Conservation (phyloP, 2,888 invertebrate genomes). For the Monochamus alternatus region DNA sequence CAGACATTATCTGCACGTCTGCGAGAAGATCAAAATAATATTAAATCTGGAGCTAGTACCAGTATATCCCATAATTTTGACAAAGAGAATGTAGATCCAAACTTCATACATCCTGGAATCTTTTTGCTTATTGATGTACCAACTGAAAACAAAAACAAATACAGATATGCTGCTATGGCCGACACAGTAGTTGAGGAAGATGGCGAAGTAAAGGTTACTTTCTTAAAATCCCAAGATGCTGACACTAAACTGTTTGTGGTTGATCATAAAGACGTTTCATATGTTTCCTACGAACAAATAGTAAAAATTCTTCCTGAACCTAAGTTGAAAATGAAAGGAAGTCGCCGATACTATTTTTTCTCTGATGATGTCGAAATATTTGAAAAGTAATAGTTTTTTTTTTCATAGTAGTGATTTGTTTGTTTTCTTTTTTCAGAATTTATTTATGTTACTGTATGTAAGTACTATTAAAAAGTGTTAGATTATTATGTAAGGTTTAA, state of each 20-base stretch:
- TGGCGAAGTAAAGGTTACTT: slow-evolving; percentile 21
- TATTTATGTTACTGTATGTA: slow-evolving; percentile 7
- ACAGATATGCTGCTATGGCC: slow-evolving; percentile 21
- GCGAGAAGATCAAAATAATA: slow-evolving; percentile 3
- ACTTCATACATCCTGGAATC: slow-evolving; percentile 23
- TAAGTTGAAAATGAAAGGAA: slow-evolving; percentile 5
- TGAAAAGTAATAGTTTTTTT: slow-evolving; percentile 5
- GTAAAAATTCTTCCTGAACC: slow-evolving; percentile 17
- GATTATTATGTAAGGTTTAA: not conserved
- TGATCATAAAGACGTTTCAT: slow-evolving; percentile 25
- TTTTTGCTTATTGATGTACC: slow-evolving; percentile 22
- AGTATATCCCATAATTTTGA: not conserved
- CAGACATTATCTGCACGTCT: slow-evolving; percentile 28
- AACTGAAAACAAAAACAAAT: slow-evolving; percentile 19
- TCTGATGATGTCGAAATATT: not conserved
- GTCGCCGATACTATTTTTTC: slow-evolving; percentile 1
- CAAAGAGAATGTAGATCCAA: slow-evolving; percentile 35
- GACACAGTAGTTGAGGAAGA: slow-evolving; percentile 25
- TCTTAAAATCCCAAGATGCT: slow-evolving; percentile 11
- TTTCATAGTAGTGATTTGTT: not conserved
- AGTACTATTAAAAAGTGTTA: not conserved
- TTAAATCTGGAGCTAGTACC: slow-evolving; percentile 18
- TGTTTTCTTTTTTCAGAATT: slow-evolving; percentile 1
- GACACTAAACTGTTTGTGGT: slow-evolving; percentile 1
- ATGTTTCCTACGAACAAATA: slow-evolving; percentile 22